Evolutionary conservation across 2,888 invertebrate genomes (phyloP), one percentile per base, ranked within the genome.

Genomic region (Phragmatobia fuliginosa): DNA sequence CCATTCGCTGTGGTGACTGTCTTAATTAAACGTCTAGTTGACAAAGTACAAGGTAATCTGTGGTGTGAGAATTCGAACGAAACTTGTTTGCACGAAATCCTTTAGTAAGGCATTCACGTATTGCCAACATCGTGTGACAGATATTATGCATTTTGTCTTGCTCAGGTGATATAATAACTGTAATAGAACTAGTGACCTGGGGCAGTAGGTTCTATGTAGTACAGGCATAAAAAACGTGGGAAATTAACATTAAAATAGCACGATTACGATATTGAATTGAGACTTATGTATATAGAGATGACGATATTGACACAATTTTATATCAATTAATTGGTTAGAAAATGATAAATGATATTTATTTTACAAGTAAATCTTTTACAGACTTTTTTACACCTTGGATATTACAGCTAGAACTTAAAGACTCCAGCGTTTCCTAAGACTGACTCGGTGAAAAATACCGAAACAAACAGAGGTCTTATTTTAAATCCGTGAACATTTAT

Each of bases 1-100:
- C 49, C 72, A 65, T 59, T 59, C 68, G 59, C 62, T 67, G 73
- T 68, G 71, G 79, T 72, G 60, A 73, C 74, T 70, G 76, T 66
- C 62, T 66, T 68, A 62, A 38, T 76, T 70, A 28, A 68, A 49
- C 59, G 61, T 62, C 62, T 62, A 49, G 56, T 60, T 28, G 64
- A 25, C 56, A 25, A 70, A 32, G 62, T 67, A 62, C 64, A 68
- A 67, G 32, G 32, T 69, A 67, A 63, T 60, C 59, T 59, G 66
- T 72, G 74, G 72, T 78, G 81, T 70, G 67, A 76, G 67, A 71
- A 66, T 62, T 41, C 56, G 62, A 66, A 58, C 59, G 28, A 49
- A 79, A 71, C 56, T 67, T 60, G 77, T 69, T 77, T 66, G 59
- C 70, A 58, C 71, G 32, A 71, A 71, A 77, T 69, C 69, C 74